Percentiles rank a stretch among this genome's conserved stretches.
These are phyloP conservation scores for Actinia equina DNA, from an alignment of 64 coral and sea anemone genomes.

Conservation along the genomic window DNA sequence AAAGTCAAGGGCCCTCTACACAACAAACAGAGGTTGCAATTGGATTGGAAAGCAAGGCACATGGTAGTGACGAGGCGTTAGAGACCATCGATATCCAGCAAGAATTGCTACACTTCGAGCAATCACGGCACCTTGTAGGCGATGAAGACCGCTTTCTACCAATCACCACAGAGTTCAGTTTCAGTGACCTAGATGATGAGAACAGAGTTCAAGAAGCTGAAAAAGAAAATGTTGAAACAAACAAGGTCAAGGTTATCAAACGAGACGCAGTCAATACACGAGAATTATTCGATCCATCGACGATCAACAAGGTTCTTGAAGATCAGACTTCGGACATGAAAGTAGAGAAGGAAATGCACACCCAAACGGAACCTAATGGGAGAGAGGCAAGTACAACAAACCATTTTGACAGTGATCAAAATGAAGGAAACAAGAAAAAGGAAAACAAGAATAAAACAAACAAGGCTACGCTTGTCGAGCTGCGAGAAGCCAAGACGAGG, in stretches of 20 bases:
- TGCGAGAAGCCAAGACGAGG: background rate
- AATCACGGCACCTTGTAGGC: background rate
- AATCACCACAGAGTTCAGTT: background rate
- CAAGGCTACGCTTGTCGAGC: background rate
- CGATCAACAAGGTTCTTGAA: background rate
- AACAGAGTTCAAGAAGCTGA: background rate
- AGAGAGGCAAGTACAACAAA: constrained; percentile 12
- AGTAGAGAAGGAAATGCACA: background rate
- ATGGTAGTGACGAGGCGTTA: background rate
- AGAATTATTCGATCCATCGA: background rate
- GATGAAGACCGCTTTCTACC: background rate
- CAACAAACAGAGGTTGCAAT: constrained; percentile 35
- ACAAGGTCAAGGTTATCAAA: background rate
- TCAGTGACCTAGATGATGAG: background rate
- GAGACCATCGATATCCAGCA: constrained; percentile 5
- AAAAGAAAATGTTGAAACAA: background rate
- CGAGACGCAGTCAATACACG: background rate
- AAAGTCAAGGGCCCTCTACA: background rate
- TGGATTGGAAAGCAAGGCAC: background rate
- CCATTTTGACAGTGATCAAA: background rate
- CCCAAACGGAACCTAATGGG: background rate
- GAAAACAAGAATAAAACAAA: background rate
- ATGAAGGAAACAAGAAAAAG: background rate
- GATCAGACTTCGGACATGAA: background rate
- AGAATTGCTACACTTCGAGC: background rate